phyloP scores from a whole-genome alignment of 2,888 invertebrate genomes.

The Caenorhabditis afra region DNA sequence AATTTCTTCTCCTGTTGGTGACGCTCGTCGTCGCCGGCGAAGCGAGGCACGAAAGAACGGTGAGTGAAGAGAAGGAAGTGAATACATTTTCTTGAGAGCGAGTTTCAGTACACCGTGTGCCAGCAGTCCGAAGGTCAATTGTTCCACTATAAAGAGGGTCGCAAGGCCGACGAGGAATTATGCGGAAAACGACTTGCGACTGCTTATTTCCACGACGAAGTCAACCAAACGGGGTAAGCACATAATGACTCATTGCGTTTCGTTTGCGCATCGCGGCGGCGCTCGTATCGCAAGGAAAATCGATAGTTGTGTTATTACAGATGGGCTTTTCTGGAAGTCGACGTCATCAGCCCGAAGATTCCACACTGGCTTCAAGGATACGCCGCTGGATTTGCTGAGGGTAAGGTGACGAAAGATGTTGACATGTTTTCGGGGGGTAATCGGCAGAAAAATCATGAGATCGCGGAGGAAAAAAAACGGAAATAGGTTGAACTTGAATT shows the following conservation, averaged over 20 bases:
- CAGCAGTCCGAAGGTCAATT: slow-evolving; percentile 59
- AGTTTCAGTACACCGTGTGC: slow-evolving; percentile 66
- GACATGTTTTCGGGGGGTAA: not conserved
- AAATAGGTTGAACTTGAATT: not conserved
- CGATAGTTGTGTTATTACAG: slow-evolving; percentile 27
- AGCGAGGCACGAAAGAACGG: slow-evolving; percentile 24
- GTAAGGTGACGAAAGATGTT: slow-evolving; percentile 37
- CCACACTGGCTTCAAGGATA: slow-evolving; percentile 75
- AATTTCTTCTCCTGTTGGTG: slow-evolving; percentile 4
- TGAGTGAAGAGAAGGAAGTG: slow-evolving; percentile 15
- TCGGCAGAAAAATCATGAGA: no score
- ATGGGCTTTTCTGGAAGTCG: slow-evolving; percentile 77
- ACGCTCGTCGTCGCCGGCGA: slow-evolving; percentile 21
- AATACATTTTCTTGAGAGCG: not conserved
- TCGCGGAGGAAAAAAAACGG: no score
- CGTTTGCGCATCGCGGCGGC: slow-evolving; percentile 5
- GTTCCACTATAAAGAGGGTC: slow-evolving; percentile 61
- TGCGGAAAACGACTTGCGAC: slow-evolving; percentile 68
- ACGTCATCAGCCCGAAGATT: slow-evolving; percentile 68
- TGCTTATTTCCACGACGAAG: slow-evolving; percentile 65
- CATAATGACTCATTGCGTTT: slow-evolving; percentile 20
- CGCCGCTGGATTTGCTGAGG: slow-evolving; percentile 78
- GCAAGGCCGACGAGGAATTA: slow-evolving; percentile 42
- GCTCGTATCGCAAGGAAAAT: slow-evolving; percentile 7
- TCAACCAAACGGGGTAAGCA: slow-evolving; percentile 72